Evolutionary conservation across 1,140 invertebrate species (phyloP).

Genomic region (Coptotermes formosanus): DNA sequence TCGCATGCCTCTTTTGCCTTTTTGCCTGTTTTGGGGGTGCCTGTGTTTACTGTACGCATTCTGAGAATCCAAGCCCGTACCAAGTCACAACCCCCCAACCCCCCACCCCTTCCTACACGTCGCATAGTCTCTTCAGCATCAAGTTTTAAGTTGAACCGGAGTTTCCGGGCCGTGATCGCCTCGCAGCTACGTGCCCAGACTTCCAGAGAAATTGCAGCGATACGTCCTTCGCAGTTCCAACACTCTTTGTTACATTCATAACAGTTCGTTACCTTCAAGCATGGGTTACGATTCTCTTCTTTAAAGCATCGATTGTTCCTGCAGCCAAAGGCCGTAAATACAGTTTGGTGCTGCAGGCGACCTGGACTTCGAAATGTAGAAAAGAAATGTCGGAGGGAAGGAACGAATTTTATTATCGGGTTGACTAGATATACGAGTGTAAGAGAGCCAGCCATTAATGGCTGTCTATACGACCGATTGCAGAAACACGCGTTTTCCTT

Average conservation of each 20-base stretch:
- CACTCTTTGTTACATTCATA: not conserved
- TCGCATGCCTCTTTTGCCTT: too few relatives aligned
- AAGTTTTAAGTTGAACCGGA: not conserved
- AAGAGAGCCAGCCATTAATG: too few relatives aligned
- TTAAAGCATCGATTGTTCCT: not conserved
- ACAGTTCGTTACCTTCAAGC: conserved; percentile 11
- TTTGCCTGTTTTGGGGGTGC: not conserved
- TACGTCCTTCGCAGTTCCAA: not conserved
- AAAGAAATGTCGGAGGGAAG: too few relatives aligned
- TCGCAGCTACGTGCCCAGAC: not conserved
- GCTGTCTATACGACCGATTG: too few relatives aligned
- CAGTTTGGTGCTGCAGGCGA: not conserved
- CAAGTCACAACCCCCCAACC: not conserved
- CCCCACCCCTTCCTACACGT: not conserved
- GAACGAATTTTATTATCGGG: too few relatives aligned
- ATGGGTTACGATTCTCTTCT: not conserved
- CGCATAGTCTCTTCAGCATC: not conserved
- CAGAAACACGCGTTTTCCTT: too few relatives aligned
- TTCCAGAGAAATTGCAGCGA: not conserved
- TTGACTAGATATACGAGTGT: too few relatives aligned
- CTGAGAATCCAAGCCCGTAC: not conserved
- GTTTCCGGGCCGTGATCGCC: not conserved
- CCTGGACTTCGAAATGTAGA: too few relatives aligned
- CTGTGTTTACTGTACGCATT: not conserved
- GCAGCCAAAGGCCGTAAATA: not conserved